Evolutionary conservation across 64 coral and sea anemone genomes (phyloP), one percentile per base, ranked within the genome.

Genomic region (Montipora foliosa): DNA sequence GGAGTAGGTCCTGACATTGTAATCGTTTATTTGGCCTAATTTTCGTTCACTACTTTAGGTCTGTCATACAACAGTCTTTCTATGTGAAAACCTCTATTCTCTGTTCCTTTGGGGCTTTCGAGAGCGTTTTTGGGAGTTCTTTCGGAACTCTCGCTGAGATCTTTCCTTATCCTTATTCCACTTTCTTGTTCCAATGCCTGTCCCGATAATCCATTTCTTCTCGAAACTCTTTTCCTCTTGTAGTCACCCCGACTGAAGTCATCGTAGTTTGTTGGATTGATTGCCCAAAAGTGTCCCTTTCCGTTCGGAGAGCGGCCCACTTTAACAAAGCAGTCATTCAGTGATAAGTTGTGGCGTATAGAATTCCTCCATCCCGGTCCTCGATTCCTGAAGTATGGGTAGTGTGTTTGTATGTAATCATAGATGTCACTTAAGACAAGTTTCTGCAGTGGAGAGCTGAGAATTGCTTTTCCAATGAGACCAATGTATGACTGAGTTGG

Each of bases 401-500:
- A 93, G 52, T 88, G 62, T 46, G 83, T 88, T 46, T 81, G 78
- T 74, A 93, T 93, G 24, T 93, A 88, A 61, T 81, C 87, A 62
- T 93, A 93, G 84, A 93, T 93, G 67, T 93, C 92, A n/a, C 92
- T 78, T 2, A 93, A 60, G 6, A 93, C 76, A 19, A 93, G 92
- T 78, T 93, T 93, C 83, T 93, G 76, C 47, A 88, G 92, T 37
- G 92, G 92, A 44, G 84, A 76, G 77, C 84, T 93, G 3, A 93
- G 60, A 74, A 93, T 93, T 72, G 92, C 92, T 25, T 93, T 93
- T 2, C 92, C 92, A 87, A 93, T 93, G 1, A 93, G 78, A 46
- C 92, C 92, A 57, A 93, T 93, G 76, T 93, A 93, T n/a, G 92
- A 93, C 60, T 93, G 92, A 68, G 83, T 93, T 81, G 92, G 92